Conservation (phyloP, 2,888 invertebrate genomes). For the Pollenia griseotomentosa region DNA sequence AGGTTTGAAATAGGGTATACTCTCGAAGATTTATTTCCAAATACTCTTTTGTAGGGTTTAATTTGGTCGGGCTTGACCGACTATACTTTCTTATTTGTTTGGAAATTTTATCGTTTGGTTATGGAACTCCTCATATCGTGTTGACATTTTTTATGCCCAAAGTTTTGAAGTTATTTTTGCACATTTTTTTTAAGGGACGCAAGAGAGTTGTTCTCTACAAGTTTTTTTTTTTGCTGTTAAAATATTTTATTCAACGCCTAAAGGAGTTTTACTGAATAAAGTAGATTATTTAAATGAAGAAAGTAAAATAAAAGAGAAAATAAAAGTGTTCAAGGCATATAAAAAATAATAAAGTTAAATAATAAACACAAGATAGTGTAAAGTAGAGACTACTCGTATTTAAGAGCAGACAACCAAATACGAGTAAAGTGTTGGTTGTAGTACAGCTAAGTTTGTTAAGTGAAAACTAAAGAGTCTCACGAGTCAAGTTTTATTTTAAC, state of each 20-base stretch:
- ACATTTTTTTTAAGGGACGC: not conserved
- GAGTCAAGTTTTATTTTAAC: not conserved
- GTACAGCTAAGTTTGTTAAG: too few species aligned
- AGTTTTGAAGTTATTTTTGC: constrained; percentile 12
- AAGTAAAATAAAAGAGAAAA: constrained; percentile 15
- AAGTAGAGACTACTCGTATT: too few species aligned
- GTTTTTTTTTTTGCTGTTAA: not conserved
- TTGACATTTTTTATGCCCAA: not conserved
- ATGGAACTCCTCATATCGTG: not conserved
- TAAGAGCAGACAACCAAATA: too few species aligned
- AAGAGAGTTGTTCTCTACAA: not conserved
- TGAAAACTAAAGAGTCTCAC: too few species aligned
- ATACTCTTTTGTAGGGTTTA: too few species aligned
- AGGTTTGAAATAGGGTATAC: too few species aligned
- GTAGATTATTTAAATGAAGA: constrained; percentile 33
- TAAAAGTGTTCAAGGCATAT: not conserved
- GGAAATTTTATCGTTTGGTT: too few species aligned
- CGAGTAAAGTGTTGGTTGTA: not conserved
- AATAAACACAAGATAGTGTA: not conserved
- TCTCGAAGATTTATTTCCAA: too few species aligned
- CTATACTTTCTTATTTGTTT: too few species aligned
- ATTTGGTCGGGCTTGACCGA: too few species aligned
- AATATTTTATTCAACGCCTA: not conserved
- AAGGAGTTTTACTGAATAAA: constrained; percentile 29
- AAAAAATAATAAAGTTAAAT: not conserved